Percentiles rank a stretch among this genome's conserved stretches.
These are phyloP conservation scores for Pipistrellus nathusii DNA, from an alignment of 2,797 vertebrate genomes.

Conservation along the genomic window DNA sequence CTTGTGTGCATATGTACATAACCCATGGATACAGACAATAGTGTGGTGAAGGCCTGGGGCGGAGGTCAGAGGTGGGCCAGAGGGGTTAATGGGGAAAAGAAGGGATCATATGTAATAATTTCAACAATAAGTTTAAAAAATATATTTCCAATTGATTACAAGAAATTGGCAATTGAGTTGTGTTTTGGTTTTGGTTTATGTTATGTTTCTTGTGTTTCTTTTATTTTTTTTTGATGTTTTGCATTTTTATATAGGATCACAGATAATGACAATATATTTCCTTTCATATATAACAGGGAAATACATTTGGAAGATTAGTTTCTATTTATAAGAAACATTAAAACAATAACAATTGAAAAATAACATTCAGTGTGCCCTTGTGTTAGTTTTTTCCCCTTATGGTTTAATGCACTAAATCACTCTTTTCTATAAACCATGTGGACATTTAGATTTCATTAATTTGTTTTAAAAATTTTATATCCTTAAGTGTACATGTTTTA, in stretches of 20 bases:
- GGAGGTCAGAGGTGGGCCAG: no score
- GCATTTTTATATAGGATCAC: background rate
- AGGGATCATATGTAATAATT: no score
- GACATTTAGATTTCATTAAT: background rate
- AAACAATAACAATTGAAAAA: background rate
- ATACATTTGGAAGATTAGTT: background rate
- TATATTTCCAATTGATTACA: background rate
- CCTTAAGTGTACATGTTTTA: background rate
- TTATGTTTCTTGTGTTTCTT: background rate
- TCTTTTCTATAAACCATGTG: background rate
- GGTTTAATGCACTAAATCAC: background rate
- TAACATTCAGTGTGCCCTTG: background rate
- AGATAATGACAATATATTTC: background rate
- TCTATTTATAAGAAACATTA: background rate
- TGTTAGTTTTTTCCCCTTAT: background rate
- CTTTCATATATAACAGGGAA: background rate
- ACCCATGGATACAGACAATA: no score
- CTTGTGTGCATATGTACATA: no score
- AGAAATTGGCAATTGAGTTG: background rate
- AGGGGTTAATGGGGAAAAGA: no score
- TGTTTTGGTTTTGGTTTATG: background rate
- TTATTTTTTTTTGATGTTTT: background rate
- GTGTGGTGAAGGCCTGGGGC: no score
- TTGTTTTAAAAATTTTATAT: slow-evolving; percentile 7
- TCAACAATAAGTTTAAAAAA: no score